Evolutionary conservation across 1,140 invertebrate species (phyloP).

Genomic region (Ceratitis capitata): DNA sequence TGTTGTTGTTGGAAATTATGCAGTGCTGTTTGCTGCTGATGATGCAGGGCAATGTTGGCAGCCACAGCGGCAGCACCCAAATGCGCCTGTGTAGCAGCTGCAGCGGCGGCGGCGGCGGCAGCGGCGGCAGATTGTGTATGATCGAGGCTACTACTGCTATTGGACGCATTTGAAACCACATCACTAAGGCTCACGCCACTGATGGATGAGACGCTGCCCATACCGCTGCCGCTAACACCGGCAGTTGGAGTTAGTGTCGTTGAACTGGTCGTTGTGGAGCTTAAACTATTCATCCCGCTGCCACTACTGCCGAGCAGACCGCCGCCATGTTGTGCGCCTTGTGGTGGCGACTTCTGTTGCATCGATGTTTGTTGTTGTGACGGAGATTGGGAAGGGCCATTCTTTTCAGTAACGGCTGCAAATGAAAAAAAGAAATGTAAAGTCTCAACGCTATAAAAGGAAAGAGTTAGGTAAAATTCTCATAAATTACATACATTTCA

Average conservation of each 20-base stretch:
- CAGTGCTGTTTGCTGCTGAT: slow-evolving; percentile 53
- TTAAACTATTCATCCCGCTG: slow-evolving; percentile 50
- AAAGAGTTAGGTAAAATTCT: neutral
- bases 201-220: slow-evolving; percentile 50
- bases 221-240: slow-evolving; percentile 32
- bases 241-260: slow-evolving; percentile 46
- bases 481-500: slow-evolving; percentile 63
- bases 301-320: slow-evolving; percentile 22
- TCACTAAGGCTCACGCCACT: slow-evolving; percentile 45
- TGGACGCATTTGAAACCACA: slow-evolving; percentile 39
- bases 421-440: neutral
- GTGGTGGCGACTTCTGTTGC: slow-evolving; percentile 60
- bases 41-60: slow-evolving; percentile 51
- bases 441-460: neutral
- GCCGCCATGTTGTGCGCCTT: slow-evolving; percentile 47
- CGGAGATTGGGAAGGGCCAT: slow-evolving; percentile 58
- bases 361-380: slow-evolving; percentile 44
- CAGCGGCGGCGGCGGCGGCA: slow-evolving; percentile 51
- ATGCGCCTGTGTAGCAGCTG: slow-evolving; percentile 46
- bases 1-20: slow-evolving; percentile 53
- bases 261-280: slow-evolving; percentile 55
- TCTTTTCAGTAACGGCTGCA: slow-evolving; percentile 60
- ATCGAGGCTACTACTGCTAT: slow-evolving; percentile 40
- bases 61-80: slow-evolving; percentile 51
- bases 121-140: slow-evolving; percentile 48